Evolutionary conservation across 2,888 invertebrate genomes (phyloP), one percentile per base, ranked within the genome.

Genomic region (Eremobia ochroleuca): DNA sequence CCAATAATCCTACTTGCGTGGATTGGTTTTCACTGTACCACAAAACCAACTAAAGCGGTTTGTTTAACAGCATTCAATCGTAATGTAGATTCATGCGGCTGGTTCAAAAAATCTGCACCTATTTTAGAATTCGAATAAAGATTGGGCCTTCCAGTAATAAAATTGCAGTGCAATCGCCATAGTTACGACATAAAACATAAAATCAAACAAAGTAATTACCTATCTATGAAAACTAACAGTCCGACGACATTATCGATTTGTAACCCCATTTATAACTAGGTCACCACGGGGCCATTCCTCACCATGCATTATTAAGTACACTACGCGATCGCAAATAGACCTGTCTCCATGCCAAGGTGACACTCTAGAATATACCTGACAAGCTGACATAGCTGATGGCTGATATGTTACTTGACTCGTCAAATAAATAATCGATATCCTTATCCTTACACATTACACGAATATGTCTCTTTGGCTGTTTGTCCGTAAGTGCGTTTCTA

Each of bases 271-370:
- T 64, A 52, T 34, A 79, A 84, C 79, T 79, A 18, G 81, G 81
- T 68, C 81, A 73, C 78, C 55, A 64, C 49, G 46, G 61, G 55
- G 81, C 61, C 61, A 78, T 77, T 77, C 55, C 37, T 80, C 77
- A 82, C 37, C 62, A 73, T 81, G 83, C 79, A 81, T 79, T 81
- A 83, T 73, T 81, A 55, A 81, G 49, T 83, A 72, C 31, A 21
- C 13, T 28, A 43, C 49, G 83, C 43, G 43, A 55, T 40, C 25
- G 78, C 78, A 71, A 82, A 82, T 49, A 76, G 37, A 67, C 49
- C 34, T 0, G 15, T n/a, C 34, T 52, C 28, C 46, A 49, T 46
- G 62, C 34, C 25, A 49, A 28, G 49, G 34, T 43, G 77, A 37
- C 31, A 61, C n/a, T 61, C 46, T 40, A 58, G 25, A 46, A 77